Base-by-base conservation (phyloP, 2,888 invertebrate species). In the Eulithis prunata region DNA sequence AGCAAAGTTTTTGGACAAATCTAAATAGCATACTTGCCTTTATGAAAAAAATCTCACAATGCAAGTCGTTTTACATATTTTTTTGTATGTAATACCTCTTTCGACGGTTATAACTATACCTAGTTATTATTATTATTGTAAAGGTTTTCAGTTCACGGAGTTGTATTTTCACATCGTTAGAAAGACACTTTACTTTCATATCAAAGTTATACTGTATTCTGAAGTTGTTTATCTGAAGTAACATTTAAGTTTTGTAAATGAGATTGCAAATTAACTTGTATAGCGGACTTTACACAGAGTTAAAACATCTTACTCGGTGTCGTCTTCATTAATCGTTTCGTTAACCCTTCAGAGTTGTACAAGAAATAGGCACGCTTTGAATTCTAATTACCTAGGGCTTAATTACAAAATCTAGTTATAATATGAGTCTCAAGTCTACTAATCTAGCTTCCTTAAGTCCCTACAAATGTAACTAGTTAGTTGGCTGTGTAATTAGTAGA, bases 181-280 rank as follows among this genome's bases (percentile, higher is more conserved):
- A 14, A 47, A 13, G 47, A 14, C 5, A 13, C 38, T 13, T 71
- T 68, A 68, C 62, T 8, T 38, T 6, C n/a, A 13, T 38, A 53
- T 14, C n/a, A 69, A 65, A 62, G 54, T 65, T 65, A 53, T 58
- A 71, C 58, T 61, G 71, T 70, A 73, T 71, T 71, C 73, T 69
- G 61, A 61, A 66, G 70, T 69, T 71, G 68, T 70, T 70, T 69
- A 59, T 65, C 68, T 68, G 58, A 68, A 71, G 68, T 52, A 32
- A 68, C 66, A 53, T n/a, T 70, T 57, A 59, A 66, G 66, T 64
- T 59, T 67, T 69, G 70, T 66, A 70, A 73, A 73, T 73, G 66
- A 70, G 73, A 62, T 67, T 62, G 62, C 70, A 69, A 70, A 73
- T 73, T 70, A 67, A 62, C 58, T 68, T 61, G n/a, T 59, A 45